These are phyloP conservation scores for Micromesistius poutassou DNA, from an alignment of 2,797 vertebrate genomes.

Conservation along the genomic window DNA sequence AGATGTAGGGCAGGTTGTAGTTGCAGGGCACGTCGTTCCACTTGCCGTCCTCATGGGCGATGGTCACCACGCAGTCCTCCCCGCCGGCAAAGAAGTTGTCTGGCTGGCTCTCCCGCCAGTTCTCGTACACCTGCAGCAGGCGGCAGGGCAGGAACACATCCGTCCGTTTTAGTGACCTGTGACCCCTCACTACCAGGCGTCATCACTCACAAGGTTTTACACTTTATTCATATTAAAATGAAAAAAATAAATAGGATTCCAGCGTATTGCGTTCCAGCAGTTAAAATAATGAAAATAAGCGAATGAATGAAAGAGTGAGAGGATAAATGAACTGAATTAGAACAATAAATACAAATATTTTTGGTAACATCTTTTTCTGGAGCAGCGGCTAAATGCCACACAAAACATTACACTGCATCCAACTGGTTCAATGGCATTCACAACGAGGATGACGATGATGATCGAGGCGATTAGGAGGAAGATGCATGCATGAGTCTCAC, in stretches of 20 bases:
- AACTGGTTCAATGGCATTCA: too few species aligned
- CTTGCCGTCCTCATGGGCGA: constrained; percentile 89
- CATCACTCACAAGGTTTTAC: not conserved
- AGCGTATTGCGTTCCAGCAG: not conserved
- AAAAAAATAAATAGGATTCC: not conserved
- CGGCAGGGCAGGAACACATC: not conserved
- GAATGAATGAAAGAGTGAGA: not conserved
- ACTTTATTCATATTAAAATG: not conserved
- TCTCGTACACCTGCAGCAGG: constrained; percentile 85
- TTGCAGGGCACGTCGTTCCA: constrained; percentile 98
- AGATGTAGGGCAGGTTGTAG: constrained; percentile 96
- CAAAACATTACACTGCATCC: too few species aligned
- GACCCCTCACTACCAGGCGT: not conserved
- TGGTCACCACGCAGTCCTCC: constrained; percentile 94
- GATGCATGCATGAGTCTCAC: constrained; percentile 68
- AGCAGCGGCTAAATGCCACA: not conserved
- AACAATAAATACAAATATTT: not conserved
- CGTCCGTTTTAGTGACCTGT: not conserved
- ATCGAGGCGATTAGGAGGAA: not conserved
- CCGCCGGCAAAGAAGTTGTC: constrained; percentile 96
- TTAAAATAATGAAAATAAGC: too few species aligned
- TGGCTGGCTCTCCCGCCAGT: constrained; percentile 92
- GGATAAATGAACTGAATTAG: not conserved
- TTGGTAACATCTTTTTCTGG: too few species aligned
- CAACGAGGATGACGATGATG: not conserved